These are phyloP conservation scores for Hydrolagus colliei DNA, from an alignment of 2,797 vertebrate genomes.

Conservation along the genomic window DNA sequence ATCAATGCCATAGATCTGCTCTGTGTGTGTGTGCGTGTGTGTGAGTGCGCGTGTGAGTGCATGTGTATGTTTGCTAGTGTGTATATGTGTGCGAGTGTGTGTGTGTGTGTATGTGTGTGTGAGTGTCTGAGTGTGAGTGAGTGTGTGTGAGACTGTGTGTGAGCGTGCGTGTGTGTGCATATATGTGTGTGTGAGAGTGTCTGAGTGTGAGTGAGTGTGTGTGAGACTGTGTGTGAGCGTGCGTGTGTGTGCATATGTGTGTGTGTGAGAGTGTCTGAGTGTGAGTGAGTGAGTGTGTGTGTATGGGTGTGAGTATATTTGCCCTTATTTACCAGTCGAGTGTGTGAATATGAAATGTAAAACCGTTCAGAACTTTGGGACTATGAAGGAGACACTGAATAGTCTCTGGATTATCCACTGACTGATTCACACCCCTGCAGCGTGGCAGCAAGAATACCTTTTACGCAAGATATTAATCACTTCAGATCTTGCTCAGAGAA, in stretches of 20 bases:
- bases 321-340: too few relatives aligned
- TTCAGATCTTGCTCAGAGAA: too few relatives aligned
- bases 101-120: not conserved
- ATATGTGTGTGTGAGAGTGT: not conserved
- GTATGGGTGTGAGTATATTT: not conserved
- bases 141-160: not conserved
- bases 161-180: not conserved
- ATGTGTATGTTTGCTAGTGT: rapidly evolving
- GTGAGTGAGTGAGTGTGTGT: not conserved
- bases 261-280: not conserved
- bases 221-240: not conserved
- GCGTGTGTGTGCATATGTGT: not conserved
- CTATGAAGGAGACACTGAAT: too few relatives aligned
- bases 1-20: too few relatives aligned
- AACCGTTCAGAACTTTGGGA: too few relatives aligned
- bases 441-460: too few relatives aligned
- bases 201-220: not conserved
- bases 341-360: too few relatives aligned
- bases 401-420: too few relatives aligned
- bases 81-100: not conserved
- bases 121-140: not conserved
- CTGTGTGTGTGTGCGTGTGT: too few relatives aligned
- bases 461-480: too few relatives aligned
- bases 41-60: not conserved
- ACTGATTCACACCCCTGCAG: too few relatives aligned